Evolutionary conservation across 2,113 vertebrate genomes (phyloP).

Genomic region (Petromus typicus): DNA sequence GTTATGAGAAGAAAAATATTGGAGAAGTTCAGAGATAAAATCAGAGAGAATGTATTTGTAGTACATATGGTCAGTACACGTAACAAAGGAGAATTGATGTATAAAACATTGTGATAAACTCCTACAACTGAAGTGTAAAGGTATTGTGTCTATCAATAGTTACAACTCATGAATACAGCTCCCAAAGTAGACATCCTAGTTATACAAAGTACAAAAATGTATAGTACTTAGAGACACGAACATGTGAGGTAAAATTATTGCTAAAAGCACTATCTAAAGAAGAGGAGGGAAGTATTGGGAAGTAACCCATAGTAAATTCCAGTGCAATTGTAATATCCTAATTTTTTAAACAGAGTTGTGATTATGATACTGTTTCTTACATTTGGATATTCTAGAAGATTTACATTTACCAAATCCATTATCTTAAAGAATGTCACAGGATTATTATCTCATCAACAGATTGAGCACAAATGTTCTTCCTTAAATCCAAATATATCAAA

Average conservation of each 20-base stretch:
- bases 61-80: background rate
- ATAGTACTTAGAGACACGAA: background rate
- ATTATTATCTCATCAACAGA: background rate
- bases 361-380: background rate
- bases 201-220: slow-evolving; percentile 26
- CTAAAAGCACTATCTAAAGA: background rate
- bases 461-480: background rate
- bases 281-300: background rate
- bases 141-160: background rate
- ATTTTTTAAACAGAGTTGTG: background rate
- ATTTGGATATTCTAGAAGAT: background rate
- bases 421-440: background rate
- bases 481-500: background rate
- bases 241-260: background rate
- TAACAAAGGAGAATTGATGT: background rate
- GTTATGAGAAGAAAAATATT: background rate
- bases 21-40: background rate
- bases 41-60: background rate
- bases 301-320: background rate
- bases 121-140: background rate
- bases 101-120: background rate
- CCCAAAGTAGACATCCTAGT: background rate
- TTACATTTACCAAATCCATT: background rate
- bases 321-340: background rate
- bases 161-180: background rate